Evolutionary conservation across 2,797 vertebrate genomes (phyloP).

Genomic region (Tokudaia muenninki): DNA sequence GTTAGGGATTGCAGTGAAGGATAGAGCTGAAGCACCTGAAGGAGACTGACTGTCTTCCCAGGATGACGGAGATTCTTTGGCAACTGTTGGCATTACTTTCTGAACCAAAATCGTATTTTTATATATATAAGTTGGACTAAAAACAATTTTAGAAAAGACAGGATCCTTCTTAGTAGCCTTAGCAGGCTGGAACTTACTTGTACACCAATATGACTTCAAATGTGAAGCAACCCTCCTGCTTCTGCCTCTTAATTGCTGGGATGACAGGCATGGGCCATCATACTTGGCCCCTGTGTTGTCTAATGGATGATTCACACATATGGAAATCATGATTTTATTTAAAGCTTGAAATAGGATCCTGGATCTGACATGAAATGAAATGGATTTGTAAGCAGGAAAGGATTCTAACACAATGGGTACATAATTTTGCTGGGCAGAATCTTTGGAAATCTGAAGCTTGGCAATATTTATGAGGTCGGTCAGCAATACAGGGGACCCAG

Average conservation of each 20-base stretch:
- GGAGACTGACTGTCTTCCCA: not conserved
- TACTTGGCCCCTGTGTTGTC: not conserved
- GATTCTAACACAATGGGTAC: not conserved
- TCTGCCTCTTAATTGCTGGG: not conserved
- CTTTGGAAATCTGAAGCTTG: not conserved
- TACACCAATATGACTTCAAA: not conserved
- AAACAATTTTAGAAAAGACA: not conserved
- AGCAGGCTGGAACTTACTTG: not conserved
- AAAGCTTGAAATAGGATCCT: not conserved
- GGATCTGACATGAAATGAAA: slow-evolving; percentile 33
- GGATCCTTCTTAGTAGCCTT: not conserved
- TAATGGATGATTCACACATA: not conserved
- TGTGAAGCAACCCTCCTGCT: too few relatives aligned
- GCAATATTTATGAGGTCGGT: not conserved
- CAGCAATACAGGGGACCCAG: not conserved
- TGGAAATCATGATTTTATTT: not conserved
- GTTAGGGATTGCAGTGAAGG: accelerated
- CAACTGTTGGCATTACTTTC: not conserved
- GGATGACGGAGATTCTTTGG: not conserved
- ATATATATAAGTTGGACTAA: not conserved
- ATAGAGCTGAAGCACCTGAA: not conserved
- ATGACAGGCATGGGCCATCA: not conserved
- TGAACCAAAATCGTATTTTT: not conserved
- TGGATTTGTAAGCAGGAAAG: slow-evolving; percentile 14
- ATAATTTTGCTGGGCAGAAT: not conserved